Percentiles rank a stretch among this genome's conserved stretches.
phyloP scores from a whole-genome alignment of 2,797 vertebrate species.

The Pangasius sanitwongsei region DNA sequence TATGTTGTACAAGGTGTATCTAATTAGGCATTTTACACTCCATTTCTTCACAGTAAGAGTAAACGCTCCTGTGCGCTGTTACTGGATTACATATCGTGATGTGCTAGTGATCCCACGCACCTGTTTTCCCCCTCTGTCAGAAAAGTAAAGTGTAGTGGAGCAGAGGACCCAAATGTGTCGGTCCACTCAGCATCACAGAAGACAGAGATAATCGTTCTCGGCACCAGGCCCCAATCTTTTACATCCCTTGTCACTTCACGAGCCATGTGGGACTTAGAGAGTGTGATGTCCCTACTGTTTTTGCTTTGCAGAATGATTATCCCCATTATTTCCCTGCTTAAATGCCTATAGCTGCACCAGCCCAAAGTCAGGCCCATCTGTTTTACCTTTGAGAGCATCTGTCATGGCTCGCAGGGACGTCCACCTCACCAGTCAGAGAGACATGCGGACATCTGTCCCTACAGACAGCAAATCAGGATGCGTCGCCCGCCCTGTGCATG shows the following conservation, averaged over 20 bases:
- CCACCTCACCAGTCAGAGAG: constrained; percentile 75
- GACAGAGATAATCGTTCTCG: constrained; percentile 57
- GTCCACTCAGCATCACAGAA: constrained; percentile 41
- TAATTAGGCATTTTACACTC: constrained; percentile 60
- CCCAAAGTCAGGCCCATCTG: constrained; percentile 75
- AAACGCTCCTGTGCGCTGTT: constrained; percentile 47
- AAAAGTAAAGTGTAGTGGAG: constrained; percentile 52
- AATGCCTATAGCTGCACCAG: constrained; percentile 66
- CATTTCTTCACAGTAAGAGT: constrained; percentile 57
- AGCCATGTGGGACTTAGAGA: constrained; percentile 28
- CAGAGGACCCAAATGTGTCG: constrained; percentile 36
- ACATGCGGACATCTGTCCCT: constrained; percentile 81
- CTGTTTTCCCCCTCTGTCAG: constrained; percentile 51
- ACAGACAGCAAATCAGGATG: constrained; percentile 78
- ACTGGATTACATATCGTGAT: constrained; percentile 46
- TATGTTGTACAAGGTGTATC: constrained; percentile 56
- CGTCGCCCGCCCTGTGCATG: constrained; percentile 73
- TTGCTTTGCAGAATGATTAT: constrained; percentile 65
- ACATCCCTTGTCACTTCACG: constrained; percentile 46
- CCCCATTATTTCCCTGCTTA: constrained; percentile 65
- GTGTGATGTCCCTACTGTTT: background rate
- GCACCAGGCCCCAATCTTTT: constrained; percentile 40
- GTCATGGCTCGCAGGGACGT: constrained; percentile 77
- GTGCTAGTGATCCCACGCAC: constrained; percentile 44
- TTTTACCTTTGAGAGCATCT: constrained; percentile 82